Base-by-base conservation (phyloP, 2,888 invertebrate species). In the Drosophila buzzatii region DNA sequence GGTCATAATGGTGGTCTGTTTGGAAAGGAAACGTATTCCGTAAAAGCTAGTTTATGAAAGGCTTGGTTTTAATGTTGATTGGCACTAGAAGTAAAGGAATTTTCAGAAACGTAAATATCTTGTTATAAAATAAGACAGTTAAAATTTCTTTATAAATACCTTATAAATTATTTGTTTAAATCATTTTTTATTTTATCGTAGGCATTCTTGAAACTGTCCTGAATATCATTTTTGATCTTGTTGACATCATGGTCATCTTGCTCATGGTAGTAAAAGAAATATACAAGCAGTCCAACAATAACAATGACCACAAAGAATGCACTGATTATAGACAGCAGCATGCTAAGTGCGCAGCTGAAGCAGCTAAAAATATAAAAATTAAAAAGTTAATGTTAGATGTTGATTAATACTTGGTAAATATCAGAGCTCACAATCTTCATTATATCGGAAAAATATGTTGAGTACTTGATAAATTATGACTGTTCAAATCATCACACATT, bases 321-420 rank as follows among this genome's bases (percentile, higher is more conserved):
- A 56, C 91, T 91, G 52, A 91, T 86, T n/a, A 91, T 79, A 7
- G 91, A 91, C 23, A 91, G 47, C 0, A 91, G 81, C 60, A 91
- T 76, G 75, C 82, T 91, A 8, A 92, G 79, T 27, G 91, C 91
- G 62, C 91, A 91, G 61, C 70, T 91, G 61, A 89, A 88, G 79
- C 91, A 91, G 76, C 91, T 91, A 72, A 45, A 82, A 85, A 1
- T 33, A 37, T 51, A 53, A 0, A 39, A 6, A 37, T 51, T 51
- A 0, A 39, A 6, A 7, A 39, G 37, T 1, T 39, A 16, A 27
- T 6, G 27, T 27, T 27, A 27, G 6, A 27, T 27, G 7, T 27
- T 27, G 27, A 27, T 27, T 27, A 27, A 27, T 27, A 0, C 27
- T 27, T 27, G 27, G 27, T 27, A 27, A 27, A 27, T 27, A 27